Evolutionary conservation across 2,113 vertebrate genomes (phyloP).

Genomic region (Capra hircus): DNA sequence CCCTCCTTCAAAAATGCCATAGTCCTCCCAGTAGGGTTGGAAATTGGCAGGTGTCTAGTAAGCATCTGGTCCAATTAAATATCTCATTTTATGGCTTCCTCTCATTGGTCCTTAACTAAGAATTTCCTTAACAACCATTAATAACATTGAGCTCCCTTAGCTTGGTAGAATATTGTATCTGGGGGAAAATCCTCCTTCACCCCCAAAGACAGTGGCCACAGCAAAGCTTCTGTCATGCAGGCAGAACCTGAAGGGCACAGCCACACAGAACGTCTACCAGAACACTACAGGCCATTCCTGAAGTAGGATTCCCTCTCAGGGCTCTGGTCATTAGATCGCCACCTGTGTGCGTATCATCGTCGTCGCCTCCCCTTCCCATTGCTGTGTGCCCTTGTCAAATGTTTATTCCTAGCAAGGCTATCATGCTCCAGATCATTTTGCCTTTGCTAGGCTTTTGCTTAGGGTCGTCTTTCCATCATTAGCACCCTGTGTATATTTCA

Average conservation of each 20-base stretch:
- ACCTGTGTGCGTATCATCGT: accelerated
- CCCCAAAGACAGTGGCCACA: background rate
- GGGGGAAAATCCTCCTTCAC: background rate
- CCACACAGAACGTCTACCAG: background rate
- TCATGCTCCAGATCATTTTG: background rate
- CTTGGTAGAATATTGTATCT: background rate
- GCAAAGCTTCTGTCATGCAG: background rate
- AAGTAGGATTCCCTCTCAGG: background rate
- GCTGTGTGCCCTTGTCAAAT: background rate
- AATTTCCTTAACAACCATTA: background rate
- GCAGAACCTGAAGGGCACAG: background rate
- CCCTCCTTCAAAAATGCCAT: background rate
- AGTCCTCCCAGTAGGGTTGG: background rate
- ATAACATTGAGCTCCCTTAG: background rate
- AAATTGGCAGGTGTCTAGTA: background rate
- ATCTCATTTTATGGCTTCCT: background rate
- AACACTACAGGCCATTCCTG: background rate
- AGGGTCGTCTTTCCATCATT: background rate
- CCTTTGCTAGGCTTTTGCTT: background rate
- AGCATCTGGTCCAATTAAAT: background rate
- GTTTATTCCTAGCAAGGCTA: background rate
- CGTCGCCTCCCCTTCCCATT: background rate
- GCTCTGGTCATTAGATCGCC: background rate
- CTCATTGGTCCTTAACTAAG: background rate
- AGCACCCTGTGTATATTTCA: accelerated